Percentiles rank a stretch among this genome's conserved stretches.
Evolutionary conservation across 2,888 invertebrate species (phyloP).

Genomic region (Pantelozetes paolii): DNA sequence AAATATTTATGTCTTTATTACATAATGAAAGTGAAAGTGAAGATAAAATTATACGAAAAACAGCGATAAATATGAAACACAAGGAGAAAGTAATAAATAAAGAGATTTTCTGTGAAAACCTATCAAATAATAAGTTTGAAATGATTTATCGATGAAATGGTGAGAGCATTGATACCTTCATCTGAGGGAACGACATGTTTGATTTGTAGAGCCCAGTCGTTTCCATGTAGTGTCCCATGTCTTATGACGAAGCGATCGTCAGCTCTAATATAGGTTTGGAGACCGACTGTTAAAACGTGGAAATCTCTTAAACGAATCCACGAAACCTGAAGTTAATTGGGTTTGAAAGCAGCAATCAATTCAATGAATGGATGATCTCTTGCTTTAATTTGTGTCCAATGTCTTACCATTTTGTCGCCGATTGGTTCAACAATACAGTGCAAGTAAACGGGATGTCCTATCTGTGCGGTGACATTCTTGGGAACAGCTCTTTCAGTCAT

Average conservation of each 20-base stretch:
- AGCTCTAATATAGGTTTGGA: conserved; percentile 81
- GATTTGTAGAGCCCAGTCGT: conserved; percentile 84
- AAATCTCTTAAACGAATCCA: conserved; percentile 76
- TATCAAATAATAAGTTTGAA: not conserved
- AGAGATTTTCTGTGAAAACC: not conserved
- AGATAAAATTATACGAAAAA: not conserved
- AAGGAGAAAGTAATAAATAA: not conserved
- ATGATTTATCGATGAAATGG: conserved; percentile 8
- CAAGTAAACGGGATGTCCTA: conserved; percentile 46
- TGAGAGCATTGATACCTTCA: conserved; percentile 54
- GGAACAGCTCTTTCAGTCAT: conserved; percentile 44
- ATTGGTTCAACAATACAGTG: conserved; percentile 47
- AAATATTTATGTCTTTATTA: not conserved
- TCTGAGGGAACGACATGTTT: conserved; percentile 80
- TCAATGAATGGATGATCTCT: not conserved
- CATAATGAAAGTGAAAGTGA: not conserved
- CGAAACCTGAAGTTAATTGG: conserved; percentile 59
- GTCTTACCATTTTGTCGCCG: conserved; percentile 49
- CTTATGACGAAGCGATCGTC: conserved; percentile 82
- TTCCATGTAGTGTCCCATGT: conserved; percentile 56
- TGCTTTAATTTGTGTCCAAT: conserved; percentile 10
- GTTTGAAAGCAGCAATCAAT: conserved; percentile 5
- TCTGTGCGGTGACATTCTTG: conserved; percentile 47
- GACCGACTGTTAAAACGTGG: conserved; percentile 76
- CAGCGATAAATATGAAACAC: not conserved